Evolutionary conservation across 2,888 invertebrate genomes (phyloP), one percentile per base, ranked within the genome.

Genomic region (Drosophila percnosoma): DNA sequence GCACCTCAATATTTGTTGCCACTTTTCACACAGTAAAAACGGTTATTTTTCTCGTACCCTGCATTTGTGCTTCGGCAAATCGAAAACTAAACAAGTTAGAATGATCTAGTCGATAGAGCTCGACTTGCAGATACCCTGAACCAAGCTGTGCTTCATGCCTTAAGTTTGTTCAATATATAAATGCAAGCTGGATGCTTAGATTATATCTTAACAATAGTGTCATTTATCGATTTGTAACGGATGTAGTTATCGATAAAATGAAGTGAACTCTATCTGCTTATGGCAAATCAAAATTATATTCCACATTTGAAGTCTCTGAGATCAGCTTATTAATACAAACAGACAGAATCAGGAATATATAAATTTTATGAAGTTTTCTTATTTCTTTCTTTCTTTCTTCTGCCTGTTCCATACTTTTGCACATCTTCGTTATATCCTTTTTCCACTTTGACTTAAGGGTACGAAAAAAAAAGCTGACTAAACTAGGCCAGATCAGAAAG

Each of bases 1-100:
- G 79, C 89, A 89, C 84, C 87, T 83, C 69, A 73, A 73, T 68
- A 69, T 67, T 74, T 67, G 62, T 68, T 83, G 75, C 75, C 78
- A 75, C 67, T 86, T 80, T 83, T 80, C 87, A 86, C 78, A 80
- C 78, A 78, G 83, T 74, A 80, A 88, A 83, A 80, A 74, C 72
- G 67, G 70, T 75, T 75, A 60, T 68, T 73, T 71, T 70, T 66
- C 49, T 60, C 38, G 33, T 55, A 34, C 52, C 62, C 59, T 68
- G 60, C 62, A 69, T 74, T 61, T 59, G 42, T 57, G 57, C 58
- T 45, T 33, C 55, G 42, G 33, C 70, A 69, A 85, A 77, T 65
- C 69, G 72, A 55, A 68, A 57, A 5, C n/a, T 38, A 31, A 40
- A 31, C 13, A 21, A 42, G 45, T 15, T 24, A 45, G 24, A 45